Conservation (phyloP, 2,888 invertebrate species). For the Clostera curtula region DNA sequence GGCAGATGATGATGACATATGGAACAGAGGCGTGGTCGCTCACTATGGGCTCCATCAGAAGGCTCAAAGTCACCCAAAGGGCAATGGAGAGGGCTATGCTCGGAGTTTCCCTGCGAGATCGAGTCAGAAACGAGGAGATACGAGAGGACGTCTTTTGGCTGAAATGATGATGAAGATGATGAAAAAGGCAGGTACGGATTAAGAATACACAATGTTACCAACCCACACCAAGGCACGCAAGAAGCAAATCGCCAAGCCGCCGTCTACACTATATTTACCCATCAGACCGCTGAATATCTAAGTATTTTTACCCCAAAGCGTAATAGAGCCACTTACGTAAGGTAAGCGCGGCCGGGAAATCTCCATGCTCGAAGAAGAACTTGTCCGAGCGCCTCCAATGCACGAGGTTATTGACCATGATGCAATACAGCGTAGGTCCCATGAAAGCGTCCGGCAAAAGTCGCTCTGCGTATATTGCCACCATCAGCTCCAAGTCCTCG, state of each 20-base stretch:
- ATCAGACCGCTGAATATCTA: neutral
- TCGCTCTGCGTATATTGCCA: slow-evolving; percentile 29
- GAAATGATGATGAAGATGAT: too few relatives aligned
- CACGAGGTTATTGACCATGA: slow-evolving; percentile 25
- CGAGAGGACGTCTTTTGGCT: too few relatives aligned
- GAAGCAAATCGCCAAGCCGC: neutral
- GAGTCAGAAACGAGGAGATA: too few relatives aligned
- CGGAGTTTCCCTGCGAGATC: too few relatives aligned
- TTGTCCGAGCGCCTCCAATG: slow-evolving; percentile 30
- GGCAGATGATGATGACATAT: too few relatives aligned
- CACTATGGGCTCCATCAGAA: too few relatives aligned
- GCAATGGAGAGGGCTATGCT: too few relatives aligned
- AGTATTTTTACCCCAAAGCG: neutral
- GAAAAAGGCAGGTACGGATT: too few relatives aligned
- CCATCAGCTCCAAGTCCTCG: slow-evolving; percentile 32
- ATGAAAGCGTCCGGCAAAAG: slow-evolving; percentile 20
- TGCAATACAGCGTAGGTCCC: slow-evolving; percentile 29
- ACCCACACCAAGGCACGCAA: too few relatives aligned
- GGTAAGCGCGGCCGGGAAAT: slow-evolving; percentile 24
- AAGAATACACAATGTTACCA: too few relatives aligned
- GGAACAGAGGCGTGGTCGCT: too few relatives aligned
- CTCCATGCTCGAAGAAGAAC: slow-evolving; percentile 34
- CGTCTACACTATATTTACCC: neutral
- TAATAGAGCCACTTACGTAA: slow-evolving; percentile 16
- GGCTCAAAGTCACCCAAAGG: too few relatives aligned